phyloP scores from a whole-genome alignment of 2,888 invertebrate species.

The Eupithecia abbreviata region DNA sequence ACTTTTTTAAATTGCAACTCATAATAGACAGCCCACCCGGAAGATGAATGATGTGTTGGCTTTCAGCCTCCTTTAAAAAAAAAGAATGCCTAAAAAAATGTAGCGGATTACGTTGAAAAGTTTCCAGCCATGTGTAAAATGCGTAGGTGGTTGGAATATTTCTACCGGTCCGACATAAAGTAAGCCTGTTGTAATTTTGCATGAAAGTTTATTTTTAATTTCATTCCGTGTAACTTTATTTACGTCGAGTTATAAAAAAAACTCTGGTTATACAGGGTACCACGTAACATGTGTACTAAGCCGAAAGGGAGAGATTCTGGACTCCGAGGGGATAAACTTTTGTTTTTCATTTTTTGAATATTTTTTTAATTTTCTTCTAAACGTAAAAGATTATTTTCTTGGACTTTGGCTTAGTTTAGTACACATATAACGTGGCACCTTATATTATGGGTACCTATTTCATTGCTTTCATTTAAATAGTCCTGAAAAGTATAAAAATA shows the following conservation, averaged over 20 bases:
- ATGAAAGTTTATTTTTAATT: constrained; percentile 14
- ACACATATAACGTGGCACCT: too few relatives aligned
- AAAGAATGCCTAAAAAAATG: constrained; percentile 33
- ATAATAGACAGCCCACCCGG: constrained; percentile 79
- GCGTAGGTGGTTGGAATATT: constrained; percentile 22
- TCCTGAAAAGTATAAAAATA: neutral
- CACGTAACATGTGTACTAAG: too few relatives aligned
- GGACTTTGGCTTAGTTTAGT: too few relatives aligned
- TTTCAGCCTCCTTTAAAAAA: constrained; percentile 55
- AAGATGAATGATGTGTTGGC: constrained; percentile 81
- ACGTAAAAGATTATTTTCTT: too few relatives aligned
- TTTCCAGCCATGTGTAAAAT: constrained; percentile 23
- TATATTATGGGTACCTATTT: neutral
- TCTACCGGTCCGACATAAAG: constrained; percentile 11
- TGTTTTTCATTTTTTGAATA: too few relatives aligned
- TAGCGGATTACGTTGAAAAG: constrained; percentile 19
- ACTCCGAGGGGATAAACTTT: too few relatives aligned
- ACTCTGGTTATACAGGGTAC: neutral
- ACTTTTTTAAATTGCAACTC: constrained; percentile 82
- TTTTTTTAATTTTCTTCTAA: too few relatives aligned
- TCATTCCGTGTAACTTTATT: neutral
- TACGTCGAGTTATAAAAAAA: neutral
- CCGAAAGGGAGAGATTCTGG: too few relatives aligned
- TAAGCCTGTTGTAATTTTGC: constrained; percentile 14
- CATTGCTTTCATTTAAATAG: neutral